Conservation (phyloP, 1,140 invertebrate genomes). For the Eriosoma lanigerum region DNA sequence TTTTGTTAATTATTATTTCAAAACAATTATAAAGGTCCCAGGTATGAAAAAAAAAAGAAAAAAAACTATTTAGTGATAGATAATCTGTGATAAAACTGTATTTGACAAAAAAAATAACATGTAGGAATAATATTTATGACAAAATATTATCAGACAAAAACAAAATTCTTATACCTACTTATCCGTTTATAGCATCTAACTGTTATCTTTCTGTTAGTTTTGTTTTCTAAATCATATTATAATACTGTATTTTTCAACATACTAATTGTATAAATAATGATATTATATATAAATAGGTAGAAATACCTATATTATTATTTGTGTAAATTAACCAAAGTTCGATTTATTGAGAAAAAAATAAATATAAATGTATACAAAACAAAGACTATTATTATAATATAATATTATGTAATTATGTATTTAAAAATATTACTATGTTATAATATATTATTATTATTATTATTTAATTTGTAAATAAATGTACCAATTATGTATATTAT, state of each 20-base stretch:
- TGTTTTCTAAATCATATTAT: too few relatives aligned
- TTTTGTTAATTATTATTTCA: too few relatives aligned
- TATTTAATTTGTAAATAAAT: constrained; percentile 47
- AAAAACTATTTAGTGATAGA: constrained; percentile 44
- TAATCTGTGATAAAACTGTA: constrained; percentile 46
- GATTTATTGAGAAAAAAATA: too few relatives aligned
- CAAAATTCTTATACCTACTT: not conserved
- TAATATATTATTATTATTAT: constrained; percentile 22
- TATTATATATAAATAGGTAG: too few relatives aligned
- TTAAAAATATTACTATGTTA: constrained; percentile 23
- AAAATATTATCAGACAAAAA: too few relatives aligned
- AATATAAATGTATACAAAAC: not conserved
- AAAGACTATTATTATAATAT: constrained; percentile 31
- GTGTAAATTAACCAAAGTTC: too few relatives aligned
- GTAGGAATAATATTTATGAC: too few relatives aligned
- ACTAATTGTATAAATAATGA: too few relatives aligned
- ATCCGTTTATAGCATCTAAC: not conserved
- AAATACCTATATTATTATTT: too few relatives aligned
- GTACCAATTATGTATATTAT: constrained; percentile 19
- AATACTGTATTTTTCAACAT: too few relatives aligned
- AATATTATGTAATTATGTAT: not conserved
- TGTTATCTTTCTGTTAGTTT: not conserved
- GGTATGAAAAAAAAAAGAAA: too few relatives aligned
- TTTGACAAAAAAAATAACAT: not conserved
- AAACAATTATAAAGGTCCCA: too few relatives aligned